A percentile compares a stretch with the other conserved stretches of the same genome.
These are phyloP conservation scores for Leptosomus discolor DNA, from an alignment of 2,113 vertebrate species.

Conservation along the genomic window DNA sequence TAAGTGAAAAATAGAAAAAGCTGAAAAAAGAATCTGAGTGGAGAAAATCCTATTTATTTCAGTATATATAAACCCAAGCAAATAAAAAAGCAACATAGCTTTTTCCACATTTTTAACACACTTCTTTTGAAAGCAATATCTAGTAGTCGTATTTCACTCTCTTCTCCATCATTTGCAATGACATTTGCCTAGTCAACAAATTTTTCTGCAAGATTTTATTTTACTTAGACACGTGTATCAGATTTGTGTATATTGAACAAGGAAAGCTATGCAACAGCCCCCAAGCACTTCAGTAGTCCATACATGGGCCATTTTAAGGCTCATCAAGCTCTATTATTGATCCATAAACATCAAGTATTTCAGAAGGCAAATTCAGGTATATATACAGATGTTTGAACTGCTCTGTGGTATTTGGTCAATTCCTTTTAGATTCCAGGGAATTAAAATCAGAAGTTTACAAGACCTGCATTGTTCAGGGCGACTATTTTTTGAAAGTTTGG, in stretches of 20 bases:
- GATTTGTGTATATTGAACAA: rapidly evolving
- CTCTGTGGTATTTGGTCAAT: neutral
- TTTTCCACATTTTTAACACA: neutral
- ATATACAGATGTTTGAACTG: neutral
- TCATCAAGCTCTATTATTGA: neutral
- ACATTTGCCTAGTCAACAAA: neutral
- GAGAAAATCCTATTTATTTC: neutral
- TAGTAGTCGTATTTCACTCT: neutral
- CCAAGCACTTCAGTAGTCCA: neutral
- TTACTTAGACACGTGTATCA: neutral
- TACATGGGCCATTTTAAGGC: neutral
- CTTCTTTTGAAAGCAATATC: neutral
- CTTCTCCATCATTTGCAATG: neutral
- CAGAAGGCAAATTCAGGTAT: neutral
- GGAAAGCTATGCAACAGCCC: neutral
- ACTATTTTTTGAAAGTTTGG: neutral
- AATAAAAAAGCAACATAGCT: neutral
- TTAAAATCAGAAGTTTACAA: neutral
- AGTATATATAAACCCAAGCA: neutral
- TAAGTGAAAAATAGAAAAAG: neutral
- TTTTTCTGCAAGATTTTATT: neutral
- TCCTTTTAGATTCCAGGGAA: neutral
- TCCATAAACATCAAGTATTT: neutral
- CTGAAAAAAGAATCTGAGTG: neutral
- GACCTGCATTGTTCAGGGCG: neutral